Evolutionary conservation across 2,113 vertebrate species (phyloP).

Genomic region (Xiphorhynchus elegans): DNA sequence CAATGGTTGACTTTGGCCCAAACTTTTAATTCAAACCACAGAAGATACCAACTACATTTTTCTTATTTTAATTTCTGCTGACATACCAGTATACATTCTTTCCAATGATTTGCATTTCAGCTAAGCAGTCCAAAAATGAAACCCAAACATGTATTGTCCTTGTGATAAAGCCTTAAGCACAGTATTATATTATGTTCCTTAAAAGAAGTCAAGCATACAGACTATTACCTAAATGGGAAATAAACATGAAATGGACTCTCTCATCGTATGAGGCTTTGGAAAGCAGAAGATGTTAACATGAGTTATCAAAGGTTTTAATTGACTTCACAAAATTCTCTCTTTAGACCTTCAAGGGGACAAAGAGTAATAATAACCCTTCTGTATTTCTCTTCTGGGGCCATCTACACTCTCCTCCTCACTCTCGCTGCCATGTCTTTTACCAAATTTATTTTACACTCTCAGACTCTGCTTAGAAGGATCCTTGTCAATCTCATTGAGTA

Average conservation of each 20-base stretch:
- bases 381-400: background rate
- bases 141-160: background rate
- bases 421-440: background rate
- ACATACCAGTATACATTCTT: background rate
- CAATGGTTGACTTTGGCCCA: background rate
- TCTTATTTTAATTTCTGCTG: conserved; percentile 23
- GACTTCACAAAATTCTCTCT: background rate
- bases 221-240: background rate
- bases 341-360: background rate
- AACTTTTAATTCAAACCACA: conserved; percentile 22
- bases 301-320: background rate
- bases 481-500: background rate
- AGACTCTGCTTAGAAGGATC: background rate
- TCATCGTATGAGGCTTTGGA: background rate
- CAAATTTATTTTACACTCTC: background rate
- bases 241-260: accelerated
- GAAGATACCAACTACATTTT: background rate
- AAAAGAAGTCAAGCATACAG: background rate
- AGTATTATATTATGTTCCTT: background rate
- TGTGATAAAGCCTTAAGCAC: background rate
- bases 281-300: background rate
- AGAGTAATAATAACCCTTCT: background rate
- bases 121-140: conserved; percentile 2
- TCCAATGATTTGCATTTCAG: background rate
- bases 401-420: background rate